Evolutionary conservation across 2,888 invertebrate genomes (phyloP).

Genomic region (Idaea aversata): DNA sequence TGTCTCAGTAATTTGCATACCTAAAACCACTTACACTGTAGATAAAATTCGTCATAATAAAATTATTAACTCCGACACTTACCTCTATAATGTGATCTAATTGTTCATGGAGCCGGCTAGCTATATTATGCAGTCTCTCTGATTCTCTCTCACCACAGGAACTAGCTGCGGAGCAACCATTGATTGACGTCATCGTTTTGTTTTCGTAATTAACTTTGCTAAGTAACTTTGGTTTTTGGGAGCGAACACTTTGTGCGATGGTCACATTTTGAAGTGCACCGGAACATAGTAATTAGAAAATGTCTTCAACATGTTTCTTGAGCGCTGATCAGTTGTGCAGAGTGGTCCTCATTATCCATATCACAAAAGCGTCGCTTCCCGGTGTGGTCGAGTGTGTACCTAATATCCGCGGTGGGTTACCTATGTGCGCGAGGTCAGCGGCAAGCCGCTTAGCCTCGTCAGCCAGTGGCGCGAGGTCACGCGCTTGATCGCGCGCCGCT

Average conservation of each 20-base stretch:
- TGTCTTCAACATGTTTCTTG: background rate
- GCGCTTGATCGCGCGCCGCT: slow-evolving; percentile 75
- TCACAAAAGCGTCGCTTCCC: slow-evolving; percentile 44
- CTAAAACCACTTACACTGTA: slow-evolving; percentile 62
- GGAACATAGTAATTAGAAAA: background rate
- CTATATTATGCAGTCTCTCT: slow-evolving; percentile 94
- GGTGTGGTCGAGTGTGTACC: slow-evolving; percentile 50
- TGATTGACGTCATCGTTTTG: slow-evolving; percentile 8
- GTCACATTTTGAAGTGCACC: slow-evolving; percentile 4
- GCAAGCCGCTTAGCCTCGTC: slow-evolving; percentile 71
- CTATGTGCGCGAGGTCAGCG: slow-evolving; percentile 74
- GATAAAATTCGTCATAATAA: slow-evolving; percentile 3
- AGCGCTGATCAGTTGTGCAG: background rate
- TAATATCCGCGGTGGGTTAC: slow-evolving; percentile 67
- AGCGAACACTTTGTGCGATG: slow-evolving; percentile 23
- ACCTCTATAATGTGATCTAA: slow-evolving; percentile 99
- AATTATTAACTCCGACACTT: slow-evolving; percentile 27
- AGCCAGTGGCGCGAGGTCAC: slow-evolving; percentile 68
- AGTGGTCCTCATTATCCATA: slow-evolving; percentile 10
- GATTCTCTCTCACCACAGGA: slow-evolving; percentile 84
- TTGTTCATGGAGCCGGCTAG: slow-evolving; percentile 97
- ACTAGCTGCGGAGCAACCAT: slow-evolving; percentile 59
- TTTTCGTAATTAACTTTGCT: slow-evolving; percentile 5
- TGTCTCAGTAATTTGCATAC: slow-evolving; percentile 98
- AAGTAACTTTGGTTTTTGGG: slow-evolving; percentile 14